A percentile compares a stretch with the other conserved stretches of the same genome.
Conservation (phyloP, 2,888 invertebrate genomes). For the Drosophila falleni region DNA sequence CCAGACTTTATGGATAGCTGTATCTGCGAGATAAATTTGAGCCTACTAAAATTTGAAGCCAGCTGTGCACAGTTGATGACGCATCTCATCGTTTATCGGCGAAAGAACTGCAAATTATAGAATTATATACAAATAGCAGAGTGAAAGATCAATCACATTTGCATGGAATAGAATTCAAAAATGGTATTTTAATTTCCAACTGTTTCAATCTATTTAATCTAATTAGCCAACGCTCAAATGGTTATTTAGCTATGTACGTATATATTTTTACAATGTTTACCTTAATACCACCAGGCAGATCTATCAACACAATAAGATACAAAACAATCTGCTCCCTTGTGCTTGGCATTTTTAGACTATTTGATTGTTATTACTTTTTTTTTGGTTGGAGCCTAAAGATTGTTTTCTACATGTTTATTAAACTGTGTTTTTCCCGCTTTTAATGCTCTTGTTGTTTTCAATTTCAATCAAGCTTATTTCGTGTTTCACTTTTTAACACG, state of each 20-base stretch:
- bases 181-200: background rate
- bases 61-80: slow-evolving; percentile 39
- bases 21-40: slow-evolving; percentile 44
- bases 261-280: slow-evolving; percentile 12
- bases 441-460: background rate
- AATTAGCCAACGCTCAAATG: slow-evolving; percentile 1
- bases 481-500: slow-evolving; percentile 61
- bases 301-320: slow-evolving; percentile 11
- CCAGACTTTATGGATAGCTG: slow-evolving; percentile 14
- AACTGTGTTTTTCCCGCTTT: background rate
- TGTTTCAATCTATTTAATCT: background rate
- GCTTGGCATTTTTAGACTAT: background rate
- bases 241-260: too few relatives aligned
- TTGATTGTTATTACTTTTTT: background rate
- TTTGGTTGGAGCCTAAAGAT: background rate
- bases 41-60: background rate
- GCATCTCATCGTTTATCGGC: slow-evolving; percentile 20
- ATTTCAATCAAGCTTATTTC: slow-evolving; percentile 55
- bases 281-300: background rate
- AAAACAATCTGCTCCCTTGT: slow-evolving; percentile 1
- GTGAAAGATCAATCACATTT: slow-evolving; percentile 26
- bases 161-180: background rate
- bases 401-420: background rate
- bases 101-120: background rate
- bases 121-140: slow-evolving; percentile 1